Conservation (phyloP, 2,797 vertebrate species). For the Orientallactaga sibirica region DNA sequence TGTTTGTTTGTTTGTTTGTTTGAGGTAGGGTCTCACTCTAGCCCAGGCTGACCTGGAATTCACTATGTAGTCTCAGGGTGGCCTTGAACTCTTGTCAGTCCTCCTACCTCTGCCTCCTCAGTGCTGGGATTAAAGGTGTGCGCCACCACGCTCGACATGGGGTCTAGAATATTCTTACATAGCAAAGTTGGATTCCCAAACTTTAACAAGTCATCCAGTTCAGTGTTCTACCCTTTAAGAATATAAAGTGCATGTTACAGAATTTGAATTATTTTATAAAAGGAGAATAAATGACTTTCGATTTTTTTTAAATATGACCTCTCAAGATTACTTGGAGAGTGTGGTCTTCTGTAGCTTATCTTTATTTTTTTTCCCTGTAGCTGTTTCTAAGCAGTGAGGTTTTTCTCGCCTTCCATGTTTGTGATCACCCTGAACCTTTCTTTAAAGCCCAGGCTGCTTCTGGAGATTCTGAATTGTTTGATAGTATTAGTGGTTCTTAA, state of each 20-base stretch:
- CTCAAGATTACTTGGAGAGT: not conserved
- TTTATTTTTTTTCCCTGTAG: not conserved
- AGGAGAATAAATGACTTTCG: conserved; percentile 37
- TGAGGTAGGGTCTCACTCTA: too few relatives aligned
- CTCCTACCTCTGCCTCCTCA: too few relatives aligned
- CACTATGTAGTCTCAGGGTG: too few relatives aligned
- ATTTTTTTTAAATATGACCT: not conserved
- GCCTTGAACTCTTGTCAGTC: too few relatives aligned
- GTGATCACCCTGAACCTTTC: not conserved
- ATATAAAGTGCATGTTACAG: conserved; percentile 30
- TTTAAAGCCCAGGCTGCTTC: not conserved
- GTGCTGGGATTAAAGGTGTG: too few relatives aligned
- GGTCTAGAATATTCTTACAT: conserved; percentile 41
- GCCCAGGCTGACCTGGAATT: too few relatives aligned
- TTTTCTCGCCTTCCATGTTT: not conserved
- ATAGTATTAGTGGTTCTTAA: conserved; percentile 54
- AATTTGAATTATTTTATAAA: conserved; percentile 52
- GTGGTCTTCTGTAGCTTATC: conserved; percentile 32
- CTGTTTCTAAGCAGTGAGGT: conserved; percentile 29
- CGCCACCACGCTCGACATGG: too few relatives aligned
- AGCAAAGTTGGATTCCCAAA: conserved; percentile 1
- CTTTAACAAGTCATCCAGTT: conserved; percentile 37
- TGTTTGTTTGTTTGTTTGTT: not conserved
- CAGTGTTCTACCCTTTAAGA: conserved; percentile 25
- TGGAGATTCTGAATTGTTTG: conserved; percentile 48